phyloP scores from a whole-genome alignment of 2,797 vertebrate species.

The Parambassis ranga region DNA sequence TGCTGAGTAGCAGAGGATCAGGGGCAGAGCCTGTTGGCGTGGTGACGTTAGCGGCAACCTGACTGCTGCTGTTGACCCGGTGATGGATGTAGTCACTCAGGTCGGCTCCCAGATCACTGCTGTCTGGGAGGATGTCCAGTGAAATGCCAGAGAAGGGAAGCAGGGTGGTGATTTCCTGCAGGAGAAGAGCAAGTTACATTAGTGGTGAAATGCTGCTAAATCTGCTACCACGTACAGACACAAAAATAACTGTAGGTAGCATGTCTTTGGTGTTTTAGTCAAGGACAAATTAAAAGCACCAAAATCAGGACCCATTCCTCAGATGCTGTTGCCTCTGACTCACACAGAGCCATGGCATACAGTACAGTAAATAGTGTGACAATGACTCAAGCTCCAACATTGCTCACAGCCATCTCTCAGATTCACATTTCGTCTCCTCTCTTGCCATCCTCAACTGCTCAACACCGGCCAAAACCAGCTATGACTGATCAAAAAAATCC shows the following conservation, averaged over 20 bases:
- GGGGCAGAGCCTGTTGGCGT: slow-evolving; percentile 90
- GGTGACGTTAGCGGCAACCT: slow-evolving; percentile 91
- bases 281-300: slow-evolving; percentile 47
- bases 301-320: slow-evolving; percentile 53
- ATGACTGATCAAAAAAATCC: slow-evolving; percentile 23
- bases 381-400: slow-evolving; percentile 73
- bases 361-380: slow-evolving; percentile 75
- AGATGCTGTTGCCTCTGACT: slow-evolving; percentile 68
- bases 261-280: slow-evolving; percentile 31
- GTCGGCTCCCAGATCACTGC: slow-evolving; percentile 90
- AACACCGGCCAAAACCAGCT: slow-evolving; percentile 48
- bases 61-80: slow-evolving; percentile 87
- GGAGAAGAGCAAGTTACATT: neutral
- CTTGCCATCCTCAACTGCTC: slow-evolving; percentile 48
- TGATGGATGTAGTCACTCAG: slow-evolving; percentile 94
- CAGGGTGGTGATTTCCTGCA: slow-evolving; percentile 87
- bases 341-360: slow-evolving; percentile 63
- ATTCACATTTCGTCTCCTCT: slow-evolving; percentile 65
- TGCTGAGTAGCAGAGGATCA: slow-evolving; percentile 87
- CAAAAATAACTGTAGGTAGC: slow-evolving; percentile 3
- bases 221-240: neutral
- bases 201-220: neutral
- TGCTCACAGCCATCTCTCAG: slow-evolving; percentile 70
- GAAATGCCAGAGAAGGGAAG: slow-evolving; percentile 90
- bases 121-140: slow-evolving; percentile 91